Conservation (phyloP, 2,888 invertebrate genomes). For the Xylota segnis region DNA sequence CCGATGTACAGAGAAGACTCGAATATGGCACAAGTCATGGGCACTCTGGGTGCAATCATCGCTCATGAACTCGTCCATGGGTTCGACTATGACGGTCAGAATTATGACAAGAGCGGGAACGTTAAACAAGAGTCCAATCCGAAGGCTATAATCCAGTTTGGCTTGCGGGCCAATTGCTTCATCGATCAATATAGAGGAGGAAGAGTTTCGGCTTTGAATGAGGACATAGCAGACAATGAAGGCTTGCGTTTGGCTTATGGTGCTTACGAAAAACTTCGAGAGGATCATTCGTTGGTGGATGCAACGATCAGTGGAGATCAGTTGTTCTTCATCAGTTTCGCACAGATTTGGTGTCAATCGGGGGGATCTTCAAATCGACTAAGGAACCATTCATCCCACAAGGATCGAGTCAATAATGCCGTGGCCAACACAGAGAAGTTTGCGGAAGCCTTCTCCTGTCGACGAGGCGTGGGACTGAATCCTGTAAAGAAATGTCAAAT, state of each 20-base stretch:
- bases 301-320: slow-evolving; percentile 30
- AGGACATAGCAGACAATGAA: slow-evolving; percentile 82
- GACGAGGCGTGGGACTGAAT: slow-evolving; percentile 79
- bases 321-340: slow-evolving; percentile 81
- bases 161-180: slow-evolving; percentile 80
- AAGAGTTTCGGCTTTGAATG: slow-evolving; percentile 80
- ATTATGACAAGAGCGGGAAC: slow-evolving; percentile 81
- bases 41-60: slow-evolving; percentile 80
- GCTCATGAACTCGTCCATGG: slow-evolving; percentile 82
- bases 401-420: slow-evolving; percentile 81
- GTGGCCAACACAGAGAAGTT: slow-evolving; percentile 81
- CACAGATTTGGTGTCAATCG: slow-evolving; percentile 82
- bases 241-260: slow-evolving; percentile 81
- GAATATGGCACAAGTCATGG: slow-evolving; percentile 78
- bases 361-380: slow-evolving; percentile 27
- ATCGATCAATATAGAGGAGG: slow-evolving; percentile 78
- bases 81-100: slow-evolving; percentile 82
- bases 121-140: slow-evolving; percentile 68
- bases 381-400: slow-evolving; percentile 78
- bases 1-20: slow-evolving; percentile 78
- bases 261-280: slow-evolving; percentile 72
- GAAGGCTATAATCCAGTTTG: slow-evolving; percentile 81
- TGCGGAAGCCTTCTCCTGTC: slow-evolving; percentile 79
- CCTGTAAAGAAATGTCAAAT: slow-evolving; percentile 81
- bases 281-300: slow-evolving; percentile 2